A percentile compares a stretch with the other conserved stretches of the same genome.
These are phyloP conservation scores for Odocoileus hemionus DNA, from an alignment of 2,113 vertebrate genomes.

Conservation along the genomic window DNA sequence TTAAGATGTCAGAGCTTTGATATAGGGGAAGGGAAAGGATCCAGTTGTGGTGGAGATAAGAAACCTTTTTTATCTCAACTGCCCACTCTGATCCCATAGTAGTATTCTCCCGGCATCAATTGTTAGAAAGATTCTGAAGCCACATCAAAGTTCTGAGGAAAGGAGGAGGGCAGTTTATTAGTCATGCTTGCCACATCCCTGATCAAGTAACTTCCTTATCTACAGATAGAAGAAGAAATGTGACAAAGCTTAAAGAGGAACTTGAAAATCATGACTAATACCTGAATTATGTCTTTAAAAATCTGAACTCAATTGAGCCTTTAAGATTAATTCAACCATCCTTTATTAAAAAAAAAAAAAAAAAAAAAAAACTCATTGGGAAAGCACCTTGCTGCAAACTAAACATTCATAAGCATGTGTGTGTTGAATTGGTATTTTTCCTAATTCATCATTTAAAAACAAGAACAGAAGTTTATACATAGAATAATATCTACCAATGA, in stretches of 20 bases:
- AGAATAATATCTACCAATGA: not conserved
- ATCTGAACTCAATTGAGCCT: not conserved
- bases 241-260: not conserved
- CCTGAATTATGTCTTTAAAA: not conserved
- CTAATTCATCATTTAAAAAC: not conserved
- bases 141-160: not conserved
- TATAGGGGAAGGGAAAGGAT: not conserved
- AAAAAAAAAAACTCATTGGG: not conserved
- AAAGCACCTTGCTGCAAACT: not conserved
- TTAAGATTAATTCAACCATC: not conserved
- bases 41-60: not conserved
- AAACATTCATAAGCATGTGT: rapidly evolving
- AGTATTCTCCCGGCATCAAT: not conserved
- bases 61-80: not conserved
- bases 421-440: not conserved
- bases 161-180: not conserved
- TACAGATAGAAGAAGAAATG: not conserved
- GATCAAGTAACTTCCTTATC: not conserved
- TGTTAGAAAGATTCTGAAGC: not conserved
- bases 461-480: not conserved
- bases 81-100: not conserved
- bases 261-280: not conserved
- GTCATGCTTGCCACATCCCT: rapidly evolving
- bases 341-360: not conserved
- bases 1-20: not conserved